phyloP scores from a whole-genome alignment of 2,797 vertebrate species.

The Microctenopoma steveboyesi region DNA sequence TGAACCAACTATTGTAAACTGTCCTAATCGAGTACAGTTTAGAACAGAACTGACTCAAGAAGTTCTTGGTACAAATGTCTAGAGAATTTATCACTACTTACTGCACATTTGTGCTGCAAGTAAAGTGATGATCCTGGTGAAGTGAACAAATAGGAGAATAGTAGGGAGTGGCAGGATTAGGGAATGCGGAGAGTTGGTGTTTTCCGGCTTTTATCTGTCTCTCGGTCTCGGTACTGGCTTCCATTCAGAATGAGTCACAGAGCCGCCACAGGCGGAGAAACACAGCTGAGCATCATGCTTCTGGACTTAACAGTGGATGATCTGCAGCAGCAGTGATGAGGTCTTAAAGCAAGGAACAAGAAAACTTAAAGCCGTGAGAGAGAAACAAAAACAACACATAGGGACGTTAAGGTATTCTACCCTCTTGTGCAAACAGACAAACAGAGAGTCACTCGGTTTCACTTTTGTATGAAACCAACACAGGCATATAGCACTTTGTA shows the following conservation, averaged over 20 bases:
- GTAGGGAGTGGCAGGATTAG: slow-evolving; percentile 61
- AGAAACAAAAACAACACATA: background rate
- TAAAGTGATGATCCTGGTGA: slow-evolving; percentile 6
- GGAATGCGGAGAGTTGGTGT: slow-evolving; percentile 42
- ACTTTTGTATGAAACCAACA: slow-evolving; percentile 32
- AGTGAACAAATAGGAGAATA: slow-evolving; percentile 22
- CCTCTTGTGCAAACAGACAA: background rate
- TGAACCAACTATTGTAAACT: background rate
- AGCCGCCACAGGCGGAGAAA: slow-evolving; percentile 38
- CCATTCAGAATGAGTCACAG: slow-evolving; percentile 68
- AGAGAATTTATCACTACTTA: background rate
- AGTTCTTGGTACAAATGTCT: slow-evolving; percentile 8
- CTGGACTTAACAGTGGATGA: background rate
- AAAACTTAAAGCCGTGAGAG: background rate
- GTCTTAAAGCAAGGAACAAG: background rate
- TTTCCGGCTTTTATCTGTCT: slow-evolving; percentile 65
- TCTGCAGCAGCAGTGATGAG: slow-evolving; percentile 2
- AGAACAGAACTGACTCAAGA: background rate
- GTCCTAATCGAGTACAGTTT: slow-evolving; percentile 5
- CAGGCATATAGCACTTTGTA: slow-evolving; percentile 11
- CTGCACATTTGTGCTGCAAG: background rate
- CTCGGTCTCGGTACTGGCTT: slow-evolving; percentile 27
- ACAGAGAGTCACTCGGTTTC: slow-evolving; percentile 17
- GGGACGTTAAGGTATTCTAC: slow-evolving; percentile 17
- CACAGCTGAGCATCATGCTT: slow-evolving; percentile 40